Evolutionary conservation across 2,113 vertebrate species (phyloP), one percentile per base, ranked within the genome.

Genomic region (Hassar affinis): DNA sequence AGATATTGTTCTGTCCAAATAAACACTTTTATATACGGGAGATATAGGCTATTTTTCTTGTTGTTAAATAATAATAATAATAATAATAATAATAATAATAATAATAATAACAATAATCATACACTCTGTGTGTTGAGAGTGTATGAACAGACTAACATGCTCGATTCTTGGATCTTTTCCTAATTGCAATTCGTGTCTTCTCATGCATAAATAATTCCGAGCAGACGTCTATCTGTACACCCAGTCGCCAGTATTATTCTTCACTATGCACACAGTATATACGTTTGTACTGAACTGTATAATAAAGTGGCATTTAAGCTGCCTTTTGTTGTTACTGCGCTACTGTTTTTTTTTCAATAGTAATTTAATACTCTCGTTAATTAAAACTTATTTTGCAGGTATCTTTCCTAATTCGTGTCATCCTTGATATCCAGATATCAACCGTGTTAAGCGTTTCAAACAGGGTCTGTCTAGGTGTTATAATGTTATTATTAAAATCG

Each of bases 21-120:
- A 92, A 92, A 93, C 78, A 64, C 62, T 91, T 92, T 92, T 93
- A 88, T 92, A 90, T 90, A 56, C 10, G 1, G 30, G 79, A 66
- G 71, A 84, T 86, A 83, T 86, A 83, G 14, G 56, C 78, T 64
- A 11, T 61, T 83, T 33, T 27, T 35, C 18, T 38, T 35, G 6
- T 64, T 62, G 17, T 59, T 25, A 62, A 27, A 79, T 33, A 10
- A 7, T 20, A 47, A 18, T 79, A 27, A 27, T 42, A 42, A 42
- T 42, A 42, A 42, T 42, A 42, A 42, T 42, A 42, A 42, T 42
- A 42, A 42, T 42, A 42, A 42, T 42, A 42, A 42, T 42, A 42
- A 42, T 42, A 42, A 42, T 42, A 42, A 42, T 42, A 42, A 61
- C 6, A n/a, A 78, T 30, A 8, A 6, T 18, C 27, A 18, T 79